A percentile compares a stretch with the other conserved stretches of the same genome.
These are phyloP conservation scores for Vollenhovia emeryi DNA, from an alignment of 1,140 invertebrate genomes.

Conservation along the genomic window DNA sequence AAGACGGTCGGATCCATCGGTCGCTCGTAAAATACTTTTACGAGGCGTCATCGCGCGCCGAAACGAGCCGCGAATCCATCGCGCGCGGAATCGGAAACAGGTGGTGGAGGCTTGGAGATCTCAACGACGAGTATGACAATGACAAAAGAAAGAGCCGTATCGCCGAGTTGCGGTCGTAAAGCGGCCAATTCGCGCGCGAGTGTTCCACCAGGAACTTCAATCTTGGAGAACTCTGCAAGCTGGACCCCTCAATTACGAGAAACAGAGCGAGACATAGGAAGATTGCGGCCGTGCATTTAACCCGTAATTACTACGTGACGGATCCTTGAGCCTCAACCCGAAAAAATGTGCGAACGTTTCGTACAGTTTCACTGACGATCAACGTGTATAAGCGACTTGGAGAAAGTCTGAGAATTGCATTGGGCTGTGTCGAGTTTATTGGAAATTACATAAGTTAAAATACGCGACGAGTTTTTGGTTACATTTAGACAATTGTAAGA, in stretches of 20 bases:
- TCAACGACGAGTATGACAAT: not conserved
- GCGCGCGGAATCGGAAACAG: conserved; percentile 50
- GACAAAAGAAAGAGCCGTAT: not conserved
- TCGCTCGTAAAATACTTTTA: conserved; percentile 60
- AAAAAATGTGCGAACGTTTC: conserved; percentile 1
- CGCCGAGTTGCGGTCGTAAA: conserved; percentile 12
- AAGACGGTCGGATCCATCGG: not conserved
- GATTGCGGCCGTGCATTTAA: not conserved
- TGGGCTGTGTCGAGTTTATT: conserved; percentile 18
- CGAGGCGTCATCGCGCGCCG: not conserved
- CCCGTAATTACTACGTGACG: not conserved
- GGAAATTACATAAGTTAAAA: conserved; percentile 28
- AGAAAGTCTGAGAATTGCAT: conserved; percentile 50
- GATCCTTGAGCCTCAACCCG: not conserved
- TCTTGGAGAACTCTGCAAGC: not conserved
- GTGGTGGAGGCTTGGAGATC: conserved; percentile 24
- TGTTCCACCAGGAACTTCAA: conserved; percentile 5
- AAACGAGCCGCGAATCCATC: conserved; percentile 16
- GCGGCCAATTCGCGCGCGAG: conserved; percentile 17
- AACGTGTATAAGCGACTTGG: not conserved
- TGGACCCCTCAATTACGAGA: not conserved
- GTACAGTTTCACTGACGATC: conserved; percentile 9
- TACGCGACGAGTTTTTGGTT: not conserved
- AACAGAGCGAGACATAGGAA: not conserved
- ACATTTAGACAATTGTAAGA: not conserved